Percentiles rank a stretch among this genome's conserved stretches.
Evolutionary conservation across 2,113 vertebrate genomes (phyloP).

Genomic region (Oceanodroma tethys): DNA sequence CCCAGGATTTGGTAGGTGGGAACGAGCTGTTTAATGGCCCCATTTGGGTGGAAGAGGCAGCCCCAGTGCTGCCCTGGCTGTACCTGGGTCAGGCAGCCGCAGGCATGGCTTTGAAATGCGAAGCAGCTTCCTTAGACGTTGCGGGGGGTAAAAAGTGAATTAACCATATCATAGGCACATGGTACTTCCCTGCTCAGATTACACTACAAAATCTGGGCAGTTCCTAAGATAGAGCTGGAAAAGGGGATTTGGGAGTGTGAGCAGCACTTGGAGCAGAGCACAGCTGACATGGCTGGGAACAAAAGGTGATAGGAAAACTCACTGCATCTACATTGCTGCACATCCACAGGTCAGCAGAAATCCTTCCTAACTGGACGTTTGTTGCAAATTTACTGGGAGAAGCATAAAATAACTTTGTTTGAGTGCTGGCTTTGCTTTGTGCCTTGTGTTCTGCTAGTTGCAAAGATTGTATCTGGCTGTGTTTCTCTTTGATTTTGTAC

Average conservation of each 20-base stretch:
- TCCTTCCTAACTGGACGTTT: not conserved
- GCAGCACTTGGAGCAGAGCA: slow-evolving; percentile 44
- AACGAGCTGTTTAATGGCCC: not conserved
- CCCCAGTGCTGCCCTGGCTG: not conserved
- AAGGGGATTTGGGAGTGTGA: slow-evolving; percentile 50
- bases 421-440: slow-evolving; percentile 8
- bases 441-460: not conserved
- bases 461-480: not conserved
- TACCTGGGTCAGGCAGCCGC: not conserved
- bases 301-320: slow-evolving; percentile 51
- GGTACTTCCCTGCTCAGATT: slow-evolving; percentile 71
- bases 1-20: not conserved
- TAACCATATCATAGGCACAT: slow-evolving; percentile 64
- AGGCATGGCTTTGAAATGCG: slow-evolving; percentile 31
- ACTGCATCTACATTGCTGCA: not conserved
- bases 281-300: slow-evolving; percentile 56
- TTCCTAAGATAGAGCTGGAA: slow-evolving; percentile 52
- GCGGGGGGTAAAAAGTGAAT: slow-evolving; percentile 47
- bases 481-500: not conserved
- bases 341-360: slow-evolving; percentile 22
- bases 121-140: slow-evolving; percentile 33
- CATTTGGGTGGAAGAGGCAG: not conserved
- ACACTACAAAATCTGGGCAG: slow-evolving; percentile 70
- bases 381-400: not conserved
- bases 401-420: not conserved